Evolutionary conservation across 2,113 vertebrate genomes (phyloP).

Genomic region (Prunella fulvescens): DNA sequence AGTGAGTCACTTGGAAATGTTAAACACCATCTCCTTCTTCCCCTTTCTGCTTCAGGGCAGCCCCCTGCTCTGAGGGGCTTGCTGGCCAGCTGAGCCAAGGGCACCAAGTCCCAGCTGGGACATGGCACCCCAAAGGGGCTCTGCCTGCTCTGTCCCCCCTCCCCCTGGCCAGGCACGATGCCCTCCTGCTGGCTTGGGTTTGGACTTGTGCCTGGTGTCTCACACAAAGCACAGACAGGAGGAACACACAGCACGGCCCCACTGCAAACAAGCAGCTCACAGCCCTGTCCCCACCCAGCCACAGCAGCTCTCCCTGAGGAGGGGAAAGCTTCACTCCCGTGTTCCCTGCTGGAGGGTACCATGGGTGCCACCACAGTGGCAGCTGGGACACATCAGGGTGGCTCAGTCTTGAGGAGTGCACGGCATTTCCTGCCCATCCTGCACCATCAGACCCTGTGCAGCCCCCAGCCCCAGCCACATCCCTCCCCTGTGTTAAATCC

Average conservation of each 20-base stretch:
- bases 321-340: fast-evolving
- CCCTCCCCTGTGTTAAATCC: neutral
- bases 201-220: neutral
- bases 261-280: neutral
- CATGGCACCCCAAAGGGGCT: neutral
- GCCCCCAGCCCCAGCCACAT: neutral
- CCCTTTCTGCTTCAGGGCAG: fast-evolving
- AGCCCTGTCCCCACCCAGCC: neutral
- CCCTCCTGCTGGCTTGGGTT: neutral
- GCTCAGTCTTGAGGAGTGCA: neutral
- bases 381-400: neutral
- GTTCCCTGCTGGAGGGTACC: neutral
- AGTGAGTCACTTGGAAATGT: neutral
- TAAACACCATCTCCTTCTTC: neutral
- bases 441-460: neutral
- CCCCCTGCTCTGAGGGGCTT: fast-evolving
- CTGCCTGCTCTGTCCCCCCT: neutral
- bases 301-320: neutral
- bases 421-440: fast-evolving
- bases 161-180: fast-evolving
- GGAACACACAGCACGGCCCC: fast-evolving
- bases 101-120: neutral
- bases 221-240: fast-evolving
- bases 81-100: neutral
- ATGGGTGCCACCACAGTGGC: neutral